Evolutionary conservation across 2,888 invertebrate species (phyloP), one percentile per base, ranked within the genome.

Genomic region (Acleris holmiana): DNA sequence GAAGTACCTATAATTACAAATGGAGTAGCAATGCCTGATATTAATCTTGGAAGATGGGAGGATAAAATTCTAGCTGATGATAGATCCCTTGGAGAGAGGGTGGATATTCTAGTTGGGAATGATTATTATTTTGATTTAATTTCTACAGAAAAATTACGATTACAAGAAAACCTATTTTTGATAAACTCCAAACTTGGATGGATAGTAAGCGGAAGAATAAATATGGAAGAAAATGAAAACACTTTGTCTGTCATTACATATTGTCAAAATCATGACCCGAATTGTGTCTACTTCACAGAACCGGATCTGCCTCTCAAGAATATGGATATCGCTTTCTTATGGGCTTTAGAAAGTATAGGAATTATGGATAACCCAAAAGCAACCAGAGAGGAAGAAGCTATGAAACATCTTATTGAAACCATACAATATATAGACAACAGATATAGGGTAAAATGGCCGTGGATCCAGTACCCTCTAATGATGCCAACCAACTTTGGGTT

Each of bases 241-340:
- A 8, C 49, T 23, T 19, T 49, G 19, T 49, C 49, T 18, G 49
- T 49, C 19, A 23, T 49, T 13, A 49, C 49, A 18, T 49, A 49
- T 49, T 49, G 49, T 19, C 49, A 49, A 49, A 7, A 49, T 19
- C 13, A 49, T 19, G 19, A 49, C 19, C 49, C 49, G 4, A 49
- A 49, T 5, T 49, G 49, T 13, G 19, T 49, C 13, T 49, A 49
- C 19, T 49, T 18, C 13, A 49, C 49, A 18, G 49, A 49, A 49
- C 49, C 49, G 23, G 49, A 49, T 35, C 53, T 53, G 76, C 10
- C 76, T 35, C 18, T 53, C 19, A 35, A 40, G 40, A n/a, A 53
- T 35, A 53, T 6, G n/a, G 40, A 35, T 35, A n/a, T 53, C 6
- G 29, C 35, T 17, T 53, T 53, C 35, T 8, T 35, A 35, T 18